Evolutionary conservation across 2,113 vertebrate species (phyloP).

Genomic region (Ptychochromis oligacanthus): DNA sequence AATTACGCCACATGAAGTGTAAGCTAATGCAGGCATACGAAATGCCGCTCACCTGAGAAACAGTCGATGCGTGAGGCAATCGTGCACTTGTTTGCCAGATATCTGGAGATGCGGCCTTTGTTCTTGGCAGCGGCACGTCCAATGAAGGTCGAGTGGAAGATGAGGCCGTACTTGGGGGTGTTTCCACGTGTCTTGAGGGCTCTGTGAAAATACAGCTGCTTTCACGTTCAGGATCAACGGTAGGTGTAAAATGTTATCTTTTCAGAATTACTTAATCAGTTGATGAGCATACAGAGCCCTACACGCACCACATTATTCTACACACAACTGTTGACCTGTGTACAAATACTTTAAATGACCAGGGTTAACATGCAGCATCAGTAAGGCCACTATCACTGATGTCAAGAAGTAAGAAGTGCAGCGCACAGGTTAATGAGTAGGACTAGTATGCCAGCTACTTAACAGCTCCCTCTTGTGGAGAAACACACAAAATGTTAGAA

Average conservation of each 20-base stretch:
- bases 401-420: background rate
- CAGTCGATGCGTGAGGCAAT: slow-evolving; percentile 97
- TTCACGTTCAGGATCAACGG: slow-evolving; percentile 8
- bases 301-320: background rate
- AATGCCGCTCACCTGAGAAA: slow-evolving; percentile 86
- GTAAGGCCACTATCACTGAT: background rate
- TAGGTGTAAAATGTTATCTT: background rate
- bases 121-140: slow-evolving; percentile 95
- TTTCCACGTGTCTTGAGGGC: slow-evolving; percentile 94
- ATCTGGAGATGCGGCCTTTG: slow-evolving; percentile 97
- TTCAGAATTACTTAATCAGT: background rate
- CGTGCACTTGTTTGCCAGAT: slow-evolving; percentile 97
- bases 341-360: no score
- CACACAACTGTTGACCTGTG: no score
- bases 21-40: background rate
- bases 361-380: background rate
- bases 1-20: slow-evolving; percentile 38
- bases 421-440: background rate
- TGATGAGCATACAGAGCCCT: background rate
- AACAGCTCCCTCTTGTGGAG: slow-evolving; percentile 7
- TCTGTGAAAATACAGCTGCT: slow-evolving; percentile 73
- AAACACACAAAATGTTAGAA: background rate
- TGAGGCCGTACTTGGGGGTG: slow-evolving; percentile 97
- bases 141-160: slow-evolving; percentile 98
- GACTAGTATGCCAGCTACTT: background rate